A percentile compares a stretch with the other conserved stretches of the same genome.
Conservation (phyloP, 2,113 vertebrate genomes). For the Cheilinus undulatus region DNA sequence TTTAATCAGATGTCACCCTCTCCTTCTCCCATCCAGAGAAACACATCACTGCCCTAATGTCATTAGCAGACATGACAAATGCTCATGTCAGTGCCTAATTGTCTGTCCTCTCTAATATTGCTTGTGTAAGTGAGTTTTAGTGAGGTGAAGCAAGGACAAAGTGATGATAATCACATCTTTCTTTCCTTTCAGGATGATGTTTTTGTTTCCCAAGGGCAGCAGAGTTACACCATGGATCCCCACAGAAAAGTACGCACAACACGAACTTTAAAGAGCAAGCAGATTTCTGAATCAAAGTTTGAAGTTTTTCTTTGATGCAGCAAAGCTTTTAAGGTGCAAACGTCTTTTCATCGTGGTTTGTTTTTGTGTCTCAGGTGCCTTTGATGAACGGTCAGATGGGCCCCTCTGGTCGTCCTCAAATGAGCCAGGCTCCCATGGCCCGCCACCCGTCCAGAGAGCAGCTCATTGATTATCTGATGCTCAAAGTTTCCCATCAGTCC, state of each 20-base stretch:
- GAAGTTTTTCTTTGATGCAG: too few relatives aligned
- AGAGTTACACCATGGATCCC: slow-evolving; percentile 87
- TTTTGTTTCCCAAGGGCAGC: slow-evolving; percentile 87
- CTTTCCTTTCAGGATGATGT: slow-evolving; percentile 86
- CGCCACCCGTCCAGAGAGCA: slow-evolving; percentile 97
- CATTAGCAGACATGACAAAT: not conserved
- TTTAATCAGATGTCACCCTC: slow-evolving; percentile 9
- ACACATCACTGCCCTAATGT: slow-evolving; percentile 9
- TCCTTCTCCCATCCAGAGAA: slow-evolving; percentile 18
- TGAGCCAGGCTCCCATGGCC: slow-evolving; percentile 87
- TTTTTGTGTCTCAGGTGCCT: slow-evolving; percentile 87
- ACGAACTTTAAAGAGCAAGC: too few relatives aligned
- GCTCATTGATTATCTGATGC: slow-evolving; percentile 97
- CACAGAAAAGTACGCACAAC: slow-evolving; percentile 88
- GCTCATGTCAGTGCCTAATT: not conserved
- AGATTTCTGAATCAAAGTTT: too few relatives aligned
- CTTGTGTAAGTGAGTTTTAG: slow-evolving; percentile 11
- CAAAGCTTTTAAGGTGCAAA: not conserved
- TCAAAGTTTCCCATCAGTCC: slow-evolving; percentile 93
- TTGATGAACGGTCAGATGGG: slow-evolving; percentile 96
- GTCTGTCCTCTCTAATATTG: not conserved
- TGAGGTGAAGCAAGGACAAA: not conserved
- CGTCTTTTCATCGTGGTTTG: not conserved
- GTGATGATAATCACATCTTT: slow-evolving; percentile 3
- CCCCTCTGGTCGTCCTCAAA: slow-evolving; percentile 87